phyloP scores from a whole-genome alignment of 1,140 invertebrate species.

The Atta cephalotes region DNA sequence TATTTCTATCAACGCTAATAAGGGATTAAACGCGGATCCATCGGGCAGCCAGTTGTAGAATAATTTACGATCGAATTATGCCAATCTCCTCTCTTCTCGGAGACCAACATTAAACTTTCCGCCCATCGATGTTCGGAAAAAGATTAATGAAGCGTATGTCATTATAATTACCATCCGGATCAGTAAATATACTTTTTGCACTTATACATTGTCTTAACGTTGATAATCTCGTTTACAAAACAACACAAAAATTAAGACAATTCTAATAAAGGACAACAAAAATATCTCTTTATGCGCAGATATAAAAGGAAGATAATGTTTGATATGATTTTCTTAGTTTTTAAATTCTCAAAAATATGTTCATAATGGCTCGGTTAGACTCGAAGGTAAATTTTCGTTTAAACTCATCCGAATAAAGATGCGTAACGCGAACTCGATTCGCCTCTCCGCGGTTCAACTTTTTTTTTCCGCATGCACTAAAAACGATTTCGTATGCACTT shows the following conservation, averaged over 20 bases:
- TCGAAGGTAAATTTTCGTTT: not conserved
- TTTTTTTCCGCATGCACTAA: conserved; percentile 19
- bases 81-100: conserved; percentile 21
- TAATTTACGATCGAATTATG: conserved; percentile 63
- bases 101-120: conserved; percentile 57
- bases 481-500: conserved; percentile 41
- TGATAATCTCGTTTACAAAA: conserved; percentile 40
- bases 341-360: not conserved
- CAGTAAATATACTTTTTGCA: conserved; percentile 49
- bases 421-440: conserved; percentile 1
- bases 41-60: conserved; percentile 36
- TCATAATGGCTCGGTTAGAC: not conserved
- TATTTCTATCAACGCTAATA: conserved; percentile 42
- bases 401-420: conserved; percentile 15
- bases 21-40: conserved; percentile 43
- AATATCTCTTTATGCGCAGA: not conserved
- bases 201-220: conserved; percentile 9
- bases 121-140: conserved; percentile 45
- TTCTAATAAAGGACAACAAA: conserved; percentile 15
- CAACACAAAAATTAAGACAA: not conserved
- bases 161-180: conserved; percentile 43
- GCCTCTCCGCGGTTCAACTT: not conserved
- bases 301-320: not conserved
- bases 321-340: not conserved
- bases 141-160: conserved; percentile 57